phyloP scores from a whole-genome alignment of 2,113 vertebrate genomes.

The Crotophaga sulcirostris region DNA sequence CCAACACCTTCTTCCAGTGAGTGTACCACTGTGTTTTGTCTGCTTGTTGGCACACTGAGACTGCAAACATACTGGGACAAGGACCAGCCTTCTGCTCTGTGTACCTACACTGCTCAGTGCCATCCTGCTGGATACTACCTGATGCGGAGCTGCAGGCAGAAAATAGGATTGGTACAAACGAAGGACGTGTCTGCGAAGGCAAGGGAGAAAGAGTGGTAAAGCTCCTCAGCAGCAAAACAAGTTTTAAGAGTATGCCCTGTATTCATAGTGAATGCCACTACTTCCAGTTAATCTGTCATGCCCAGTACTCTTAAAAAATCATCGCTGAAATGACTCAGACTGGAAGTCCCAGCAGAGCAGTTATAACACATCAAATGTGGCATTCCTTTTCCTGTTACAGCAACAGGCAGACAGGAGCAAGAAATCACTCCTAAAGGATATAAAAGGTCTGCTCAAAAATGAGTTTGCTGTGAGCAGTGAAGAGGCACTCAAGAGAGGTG shows the following conservation, averaged over 20 bases:
- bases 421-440: neutral
- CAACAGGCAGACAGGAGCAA: neutral
- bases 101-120: neutral
- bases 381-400: neutral
- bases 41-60: rapidly evolving
- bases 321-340: neutral
- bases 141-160: too few relatives aligned
- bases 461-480: neutral
- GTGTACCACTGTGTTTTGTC: rapidly evolving
- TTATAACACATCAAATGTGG: neutral
- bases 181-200: neutral
- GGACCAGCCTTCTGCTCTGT: neutral
- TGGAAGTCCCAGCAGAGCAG: neutral
- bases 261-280: neutral
- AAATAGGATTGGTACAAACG: neutral
- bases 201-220: neutral
- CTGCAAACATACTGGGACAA: rapidly evolving
- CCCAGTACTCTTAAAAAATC: neutral
- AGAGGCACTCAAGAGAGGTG: neutral
- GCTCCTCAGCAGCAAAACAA: neutral
- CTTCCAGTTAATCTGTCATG: neutral
- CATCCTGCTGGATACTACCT: neutral
- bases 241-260: neutral
- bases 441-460: neutral
- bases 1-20: rapidly evolving